These are phyloP conservation scores for Metopolophium dirhodum DNA, from an alignment of 1,140 invertebrate species.

Conservation along the genomic window DNA sequence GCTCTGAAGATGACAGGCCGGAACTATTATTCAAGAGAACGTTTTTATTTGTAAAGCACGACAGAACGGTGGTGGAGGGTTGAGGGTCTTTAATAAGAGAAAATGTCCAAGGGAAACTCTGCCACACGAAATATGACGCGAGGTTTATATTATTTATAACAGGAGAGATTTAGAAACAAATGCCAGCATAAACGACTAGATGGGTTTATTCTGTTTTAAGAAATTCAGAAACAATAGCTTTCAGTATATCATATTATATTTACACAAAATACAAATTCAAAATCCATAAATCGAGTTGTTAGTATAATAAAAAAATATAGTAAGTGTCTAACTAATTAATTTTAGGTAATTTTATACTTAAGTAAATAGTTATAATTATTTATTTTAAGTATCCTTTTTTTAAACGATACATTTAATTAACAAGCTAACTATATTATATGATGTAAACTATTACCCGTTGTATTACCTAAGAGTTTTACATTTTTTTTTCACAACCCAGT, in stretches of 20 bases:
- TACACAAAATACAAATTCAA: background rate
- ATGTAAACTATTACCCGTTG: background rate
- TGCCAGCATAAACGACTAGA: background rate
- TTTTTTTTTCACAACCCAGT: background rate
- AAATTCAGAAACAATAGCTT: background rate
- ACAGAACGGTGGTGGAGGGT: background rate
- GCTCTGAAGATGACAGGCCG: conserved; percentile 49
- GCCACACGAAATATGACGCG: background rate
- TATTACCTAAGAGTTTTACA: background rate
- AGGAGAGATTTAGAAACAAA: conserved; percentile 3
- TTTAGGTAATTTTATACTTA: too few relatives aligned
- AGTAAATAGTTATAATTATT: background rate
- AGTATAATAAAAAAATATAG: background rate
- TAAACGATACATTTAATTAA: background rate
- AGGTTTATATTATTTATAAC: conserved; percentile 46
- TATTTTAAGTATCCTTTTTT: background rate
- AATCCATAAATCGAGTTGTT: background rate
- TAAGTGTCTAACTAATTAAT: background rate
- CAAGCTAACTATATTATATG: background rate
- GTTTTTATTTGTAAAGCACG: conserved; percentile 31
- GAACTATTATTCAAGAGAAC: conserved; percentile 51
- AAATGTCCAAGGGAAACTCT: background rate
- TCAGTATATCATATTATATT: background rate
- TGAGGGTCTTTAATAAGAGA: conserved; percentile 46
- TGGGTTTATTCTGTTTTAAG: background rate